Evolutionary conservation across 2,113 vertebrate species (phyloP), one percentile per base, ranked within the genome.

Genomic region (Procavia capensis): DNA sequence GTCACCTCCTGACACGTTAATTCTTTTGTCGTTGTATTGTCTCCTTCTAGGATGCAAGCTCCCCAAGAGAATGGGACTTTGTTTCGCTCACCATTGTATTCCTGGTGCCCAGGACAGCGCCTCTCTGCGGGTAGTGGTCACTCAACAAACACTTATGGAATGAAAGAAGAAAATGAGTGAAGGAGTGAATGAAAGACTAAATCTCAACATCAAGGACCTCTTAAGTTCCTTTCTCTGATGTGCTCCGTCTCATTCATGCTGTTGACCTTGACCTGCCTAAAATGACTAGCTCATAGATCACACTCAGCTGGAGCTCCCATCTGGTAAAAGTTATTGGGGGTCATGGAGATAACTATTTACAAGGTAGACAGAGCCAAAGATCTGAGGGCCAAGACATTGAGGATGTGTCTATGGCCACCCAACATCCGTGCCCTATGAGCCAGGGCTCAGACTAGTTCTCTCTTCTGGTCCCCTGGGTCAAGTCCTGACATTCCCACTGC

Each of bases 111-210:
- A 29, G 72, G 82, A 36, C 9, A 34, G 59, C 0, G 20, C 43
- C 36, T 27, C 0, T 1, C 0, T 1, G 11, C 20, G 8, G 34
- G 25, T 9, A 66, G 27, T 3, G 4, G 2, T 17, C 45, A 4
- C 64, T 81, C 17, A 2, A 24, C 9, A 36, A 25, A 4, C 9
- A 29, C 29, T 54, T 20, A 19, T 19, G 43, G 11, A 78, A 66
- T 2, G 34, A 61, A 61, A 20, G 36, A 24, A 24, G 31, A 7
- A 29, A 36, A 5, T 24, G 80, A 22, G 1, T 22, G n/a, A 89
- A 31, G 39, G 27, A 64, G 11, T 61, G 61, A 72, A 64, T 76
- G 72, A 29, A 22, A 86, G 50, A 59, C 10, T 41, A 10, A 34
- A 72, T 45, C 9, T 39, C 61, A 72, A 72, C 25, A 47, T 31